Conservation (phyloP, 2,113 vertebrate genomes). For the Eptatretus burgeri region DNA sequence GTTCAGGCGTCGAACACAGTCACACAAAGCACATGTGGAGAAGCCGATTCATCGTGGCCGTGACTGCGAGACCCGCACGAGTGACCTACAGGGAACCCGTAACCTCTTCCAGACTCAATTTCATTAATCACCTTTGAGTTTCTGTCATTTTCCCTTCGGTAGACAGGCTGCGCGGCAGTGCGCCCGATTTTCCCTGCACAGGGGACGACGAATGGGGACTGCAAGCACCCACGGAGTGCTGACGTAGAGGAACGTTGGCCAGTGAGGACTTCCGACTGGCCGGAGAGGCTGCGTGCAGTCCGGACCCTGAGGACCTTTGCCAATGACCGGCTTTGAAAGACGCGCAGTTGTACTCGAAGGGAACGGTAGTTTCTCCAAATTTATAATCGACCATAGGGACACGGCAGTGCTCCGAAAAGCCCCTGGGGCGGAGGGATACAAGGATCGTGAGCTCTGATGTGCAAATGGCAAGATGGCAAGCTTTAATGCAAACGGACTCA, state of each 20-base stretch:
- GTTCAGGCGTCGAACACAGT: no score
- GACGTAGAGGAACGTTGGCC: not conserved
- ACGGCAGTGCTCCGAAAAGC: slow-evolving; percentile 68
- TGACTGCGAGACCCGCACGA: no score
- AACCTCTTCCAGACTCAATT: no score
- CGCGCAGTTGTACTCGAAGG: slow-evolving; percentile 24
- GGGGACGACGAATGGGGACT: not conserved
- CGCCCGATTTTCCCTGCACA: not conserved
- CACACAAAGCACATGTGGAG: no score
- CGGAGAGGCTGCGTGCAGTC: not conserved
- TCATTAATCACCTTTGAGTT: slow-evolving; percentile 24
- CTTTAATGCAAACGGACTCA: no score
- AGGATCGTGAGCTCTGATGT: no score
- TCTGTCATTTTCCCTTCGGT: slow-evolving; percentile 55
- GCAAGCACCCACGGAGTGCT: not conserved
- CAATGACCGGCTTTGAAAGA: slow-evolving; percentile 66
- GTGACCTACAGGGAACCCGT: no score
- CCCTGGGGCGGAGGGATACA: slow-evolving; percentile 19
- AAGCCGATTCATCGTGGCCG: no score
- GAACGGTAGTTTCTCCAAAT: slow-evolving; percentile 47
- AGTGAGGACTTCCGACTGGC: not conserved
- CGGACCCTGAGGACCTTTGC: slow-evolving; percentile 23
- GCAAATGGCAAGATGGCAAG: no score
- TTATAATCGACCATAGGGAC: slow-evolving; percentile 85
- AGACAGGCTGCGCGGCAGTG: slow-evolving; percentile 63